phyloP scores from a whole-genome alignment of 1,140 invertebrate species.

The Drosophila baimaii region DNA sequence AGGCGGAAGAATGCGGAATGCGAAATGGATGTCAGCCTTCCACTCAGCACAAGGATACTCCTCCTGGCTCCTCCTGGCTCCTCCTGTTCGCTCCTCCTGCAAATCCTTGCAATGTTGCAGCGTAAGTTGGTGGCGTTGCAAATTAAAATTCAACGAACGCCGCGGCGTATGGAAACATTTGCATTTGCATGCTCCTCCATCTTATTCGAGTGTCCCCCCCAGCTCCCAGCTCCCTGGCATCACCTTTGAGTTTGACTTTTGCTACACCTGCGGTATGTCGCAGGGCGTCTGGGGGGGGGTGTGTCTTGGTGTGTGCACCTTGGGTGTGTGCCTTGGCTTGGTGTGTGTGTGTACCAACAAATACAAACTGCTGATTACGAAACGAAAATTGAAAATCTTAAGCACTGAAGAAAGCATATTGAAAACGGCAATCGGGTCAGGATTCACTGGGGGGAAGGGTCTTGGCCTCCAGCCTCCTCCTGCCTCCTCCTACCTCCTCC shows the following conservation, averaged over 20 bases:
- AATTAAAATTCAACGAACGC: slow-evolving; percentile 80
- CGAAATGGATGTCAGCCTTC: slow-evolving; percentile 44
- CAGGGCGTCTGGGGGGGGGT: too few relatives aligned
- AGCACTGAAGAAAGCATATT: slow-evolving; percentile 60
- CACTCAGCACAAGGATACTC: slow-evolving; percentile 13
- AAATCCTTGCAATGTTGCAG: slow-evolving; percentile 54
- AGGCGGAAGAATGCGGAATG: slow-evolving; percentile 29
- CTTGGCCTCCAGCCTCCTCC: too few relatives aligned
- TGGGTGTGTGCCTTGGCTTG: not conserved
- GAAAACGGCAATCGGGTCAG: slow-evolving; percentile 47
- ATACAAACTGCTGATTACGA: slow-evolving; percentile 73
- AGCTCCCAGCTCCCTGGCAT: not conserved
- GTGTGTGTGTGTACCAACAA: slow-evolving; percentile 29
- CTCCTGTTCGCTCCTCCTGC: slow-evolving; percentile 2
- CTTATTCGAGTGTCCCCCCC: not conserved
- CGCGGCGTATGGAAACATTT: slow-evolving; percentile 74
- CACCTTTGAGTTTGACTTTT: slow-evolving; percentile 74
- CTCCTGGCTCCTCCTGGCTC: not conserved
- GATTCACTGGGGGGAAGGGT: not conserved
- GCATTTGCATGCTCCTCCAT: slow-evolving; percentile 54
- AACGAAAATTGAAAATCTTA: slow-evolving; percentile 82
- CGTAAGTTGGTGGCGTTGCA: slow-evolving; percentile 60
- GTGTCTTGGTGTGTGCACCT: not conserved
- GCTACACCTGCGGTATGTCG: slow-evolving; percentile 70
- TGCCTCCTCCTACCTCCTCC: too few relatives aligned